Conservation (phyloP, 2,113 vertebrate genomes). For the Clinocottus analis region DNA sequence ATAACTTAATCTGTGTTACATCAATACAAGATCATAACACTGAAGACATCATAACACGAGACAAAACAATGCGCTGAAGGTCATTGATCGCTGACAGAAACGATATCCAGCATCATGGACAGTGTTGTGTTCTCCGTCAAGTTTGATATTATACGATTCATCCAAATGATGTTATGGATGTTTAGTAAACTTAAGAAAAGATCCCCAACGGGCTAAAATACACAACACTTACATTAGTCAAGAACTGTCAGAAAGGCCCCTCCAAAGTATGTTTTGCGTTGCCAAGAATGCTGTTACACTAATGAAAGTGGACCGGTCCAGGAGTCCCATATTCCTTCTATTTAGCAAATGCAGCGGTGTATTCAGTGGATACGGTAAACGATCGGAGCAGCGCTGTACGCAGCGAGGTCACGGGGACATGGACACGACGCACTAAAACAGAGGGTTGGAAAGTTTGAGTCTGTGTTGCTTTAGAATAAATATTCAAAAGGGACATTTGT, state of each 20-base stretch:
- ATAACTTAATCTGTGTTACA: constrained; percentile 37
- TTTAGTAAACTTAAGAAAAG: constrained; percentile 46
- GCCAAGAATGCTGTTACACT: constrained; percentile 72
- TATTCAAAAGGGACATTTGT: background rate
- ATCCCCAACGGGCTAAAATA: constrained; percentile 52
- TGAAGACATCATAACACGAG: constrained; percentile 36
- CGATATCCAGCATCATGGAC: constrained; percentile 21
- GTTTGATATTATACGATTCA: constrained; percentile 16
- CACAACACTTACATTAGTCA: constrained; percentile 60
- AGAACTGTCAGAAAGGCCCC: constrained; percentile 43
- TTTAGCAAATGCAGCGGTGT: background rate
- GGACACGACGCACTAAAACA: no score
- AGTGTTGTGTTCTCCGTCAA: constrained; percentile 49
- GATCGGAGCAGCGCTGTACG: background rate
- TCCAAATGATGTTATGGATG: constrained; percentile 23
- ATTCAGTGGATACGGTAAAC: background rate
- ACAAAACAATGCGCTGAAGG: constrained; percentile 7
- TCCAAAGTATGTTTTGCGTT: constrained; percentile 31
- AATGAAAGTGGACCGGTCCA: constrained; percentile 58
- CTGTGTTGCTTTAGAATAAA: background rate
- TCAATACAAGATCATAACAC: constrained; percentile 29
- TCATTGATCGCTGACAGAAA: constrained; percentile 40
- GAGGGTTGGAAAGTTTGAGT: no score
- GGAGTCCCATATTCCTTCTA: background rate
- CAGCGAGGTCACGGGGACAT: no score